These are phyloP conservation scores for Diploscapter pachys DNA, from an alignment of 1,140 invertebrate species.

Conservation along the genomic window DNA sequence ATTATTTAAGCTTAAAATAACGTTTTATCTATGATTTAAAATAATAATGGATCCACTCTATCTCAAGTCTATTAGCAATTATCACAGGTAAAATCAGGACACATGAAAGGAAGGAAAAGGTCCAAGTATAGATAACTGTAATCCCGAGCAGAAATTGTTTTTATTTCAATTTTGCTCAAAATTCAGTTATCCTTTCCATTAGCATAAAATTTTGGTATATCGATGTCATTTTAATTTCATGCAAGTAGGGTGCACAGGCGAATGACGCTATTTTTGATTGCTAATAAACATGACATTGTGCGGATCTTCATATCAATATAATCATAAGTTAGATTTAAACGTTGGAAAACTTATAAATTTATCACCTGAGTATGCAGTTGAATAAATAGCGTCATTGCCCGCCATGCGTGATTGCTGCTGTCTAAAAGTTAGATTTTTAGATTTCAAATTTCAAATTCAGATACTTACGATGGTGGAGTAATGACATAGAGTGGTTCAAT, in stretches of 20 bases:
- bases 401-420: neutral
- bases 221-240: no score
- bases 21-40: constrained; percentile 10
- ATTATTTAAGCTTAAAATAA: constrained; percentile 10
- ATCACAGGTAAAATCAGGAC: neutral
- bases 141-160: neutral
- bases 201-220: no score
- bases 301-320: neutral
- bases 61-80: no score
- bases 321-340: neutral
- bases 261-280: no score
- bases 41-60: neutral
- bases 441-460: neutral
- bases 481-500: constrained; percentile 40
- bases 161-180: no score
- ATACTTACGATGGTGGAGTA: constrained; percentile 28
- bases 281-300: neutral
- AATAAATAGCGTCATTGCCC: neutral
- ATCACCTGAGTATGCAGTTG: neutral
- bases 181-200: no score
- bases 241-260: no score
- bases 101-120: neutral
- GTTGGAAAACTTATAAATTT: neutral
- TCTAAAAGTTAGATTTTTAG: neutral
- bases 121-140: neutral